Percentiles rank a stretch among this genome's conserved stretches.
These are phyloP conservation scores for Empis stercorea DNA, from an alignment of 2,888 invertebrate species.

Conservation along the genomic window DNA sequence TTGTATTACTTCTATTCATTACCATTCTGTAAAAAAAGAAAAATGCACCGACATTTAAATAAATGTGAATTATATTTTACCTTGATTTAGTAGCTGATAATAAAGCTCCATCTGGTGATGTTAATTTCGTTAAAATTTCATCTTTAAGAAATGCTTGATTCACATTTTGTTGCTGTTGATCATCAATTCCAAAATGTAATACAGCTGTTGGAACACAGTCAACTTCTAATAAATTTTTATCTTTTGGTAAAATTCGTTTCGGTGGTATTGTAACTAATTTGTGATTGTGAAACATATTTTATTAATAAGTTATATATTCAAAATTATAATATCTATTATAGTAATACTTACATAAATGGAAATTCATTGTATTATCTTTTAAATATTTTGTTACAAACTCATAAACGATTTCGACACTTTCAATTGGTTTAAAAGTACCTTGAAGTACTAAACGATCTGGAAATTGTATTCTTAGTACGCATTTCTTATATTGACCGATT, in stretches of 20 bases:
- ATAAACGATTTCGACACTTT: conserved; percentile 55
- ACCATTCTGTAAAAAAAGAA: background rate
- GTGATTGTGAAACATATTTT: background rate
- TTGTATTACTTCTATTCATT: background rate
- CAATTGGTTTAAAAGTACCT: conserved; percentile 66
- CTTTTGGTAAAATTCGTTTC: conserved; percentile 49
- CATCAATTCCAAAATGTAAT: conserved; percentile 53
- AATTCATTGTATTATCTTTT: conserved; percentile 47
- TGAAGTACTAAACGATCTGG: conserved; percentile 77
- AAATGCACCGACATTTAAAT: background rate
- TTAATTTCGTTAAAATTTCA: conserved; percentile 47
- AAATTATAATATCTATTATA: no score
- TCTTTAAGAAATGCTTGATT: conserved; percentile 42
- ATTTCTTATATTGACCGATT: conserved; percentile 56
- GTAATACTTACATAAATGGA: conserved; percentile 77
- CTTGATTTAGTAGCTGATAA: conserved; percentile 56
- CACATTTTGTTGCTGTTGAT: conserved; percentile 25
- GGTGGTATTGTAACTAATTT: conserved; percentile 70
- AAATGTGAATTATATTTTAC: conserved; percentile 27
- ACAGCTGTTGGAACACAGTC: conserved; percentile 68
- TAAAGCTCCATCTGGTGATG: conserved; percentile 53
- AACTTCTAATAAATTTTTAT: conserved; percentile 53
- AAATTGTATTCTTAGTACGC: conserved; percentile 74
- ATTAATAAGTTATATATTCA: no score
- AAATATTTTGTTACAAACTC: conserved; percentile 64